Evolutionary conservation across 2,888 invertebrate genomes (phyloP), one percentile per base, ranked within the genome.

Genomic region (Orthosia gothica): DNA sequence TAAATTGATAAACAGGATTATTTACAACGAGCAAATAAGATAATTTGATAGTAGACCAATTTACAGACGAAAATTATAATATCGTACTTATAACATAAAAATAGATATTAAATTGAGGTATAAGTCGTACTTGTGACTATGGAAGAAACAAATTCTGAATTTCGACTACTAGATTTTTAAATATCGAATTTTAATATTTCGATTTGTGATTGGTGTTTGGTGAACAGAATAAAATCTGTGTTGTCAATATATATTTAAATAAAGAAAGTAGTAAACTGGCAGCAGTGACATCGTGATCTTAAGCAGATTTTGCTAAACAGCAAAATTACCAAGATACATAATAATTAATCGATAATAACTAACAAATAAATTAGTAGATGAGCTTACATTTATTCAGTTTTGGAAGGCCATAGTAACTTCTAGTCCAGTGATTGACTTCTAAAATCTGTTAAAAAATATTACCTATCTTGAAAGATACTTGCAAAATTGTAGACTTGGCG

Each of bases 271-370:
- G 54, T 74, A 77, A 79, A 78, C 65, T 82, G 88, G 80, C 84
- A 82, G 81, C 59, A 66, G 76, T 80, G 82, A 88, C 63, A 70
- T 74, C 85, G 91, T 90, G 91, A 96, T 96, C 96, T 96, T 96
- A 96, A 95, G 95, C 91, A 82, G 92, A 96, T 96, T 96, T 96
- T 96, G 96, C 94, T 88, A 87, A 88, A 67, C 71, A 91, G 94
- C 96, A 96, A 96, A 96, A 96, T 95, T 94, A 95, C 96, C 91
- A 96, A 96, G 96, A 96, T 93, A 92, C 91, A 78, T 68, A 82
- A 70, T 84, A 87, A 81, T 81, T 65, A 81, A 86, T 83, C 75
- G 77, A 70, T 81, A 81, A 80, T 67, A 79, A 67, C 72, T 82
- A 85, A 78, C 26, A 79, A 86, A 87, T 84, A 84, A 88, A 81